Conservation (phyloP, 1,140 invertebrate genomes). For the Linepithema humile region DNA sequence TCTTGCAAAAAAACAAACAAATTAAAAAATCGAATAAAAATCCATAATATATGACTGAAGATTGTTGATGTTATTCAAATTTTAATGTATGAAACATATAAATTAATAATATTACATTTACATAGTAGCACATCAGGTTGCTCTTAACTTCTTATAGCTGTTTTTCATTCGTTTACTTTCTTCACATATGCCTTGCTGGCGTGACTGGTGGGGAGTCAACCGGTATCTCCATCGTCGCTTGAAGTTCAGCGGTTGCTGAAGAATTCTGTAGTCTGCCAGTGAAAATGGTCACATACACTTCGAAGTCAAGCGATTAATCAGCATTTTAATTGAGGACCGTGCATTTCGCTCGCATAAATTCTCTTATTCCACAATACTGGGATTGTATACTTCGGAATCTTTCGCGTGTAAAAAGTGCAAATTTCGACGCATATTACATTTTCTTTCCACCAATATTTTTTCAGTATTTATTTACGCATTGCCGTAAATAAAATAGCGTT, state of each 20-base stretch:
- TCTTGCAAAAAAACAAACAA: too few species aligned
- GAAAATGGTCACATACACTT: slow-evolving; percentile 41
- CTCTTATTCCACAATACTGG: too few species aligned
- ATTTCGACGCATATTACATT: too few species aligned
- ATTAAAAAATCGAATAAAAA: not conserved
- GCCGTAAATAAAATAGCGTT: not conserved
- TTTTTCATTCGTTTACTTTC: not conserved
- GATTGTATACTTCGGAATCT: not conserved
- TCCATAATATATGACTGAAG: not conserved
- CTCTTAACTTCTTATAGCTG: not conserved
- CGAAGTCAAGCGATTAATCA: not conserved
- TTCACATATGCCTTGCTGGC: not conserved
- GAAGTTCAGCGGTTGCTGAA: slow-evolving; percentile 45
- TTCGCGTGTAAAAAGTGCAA: not conserved
- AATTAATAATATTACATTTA: not conserved
- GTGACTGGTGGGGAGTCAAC: slow-evolving; percentile 7
- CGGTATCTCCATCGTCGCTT: slow-evolving; percentile 1
- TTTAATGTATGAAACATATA: not conserved
- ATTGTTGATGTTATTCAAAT: not conserved
- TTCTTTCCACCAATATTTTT: too few species aligned
- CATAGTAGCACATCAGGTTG: not conserved
- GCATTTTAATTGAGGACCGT: not conserved
- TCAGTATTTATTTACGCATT: too few species aligned
- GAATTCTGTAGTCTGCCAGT: slow-evolving; percentile 44
- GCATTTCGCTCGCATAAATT: not conserved